phyloP scores from a whole-genome alignment of 2,113 vertebrate species.

The Pedetes capensis region DNA sequence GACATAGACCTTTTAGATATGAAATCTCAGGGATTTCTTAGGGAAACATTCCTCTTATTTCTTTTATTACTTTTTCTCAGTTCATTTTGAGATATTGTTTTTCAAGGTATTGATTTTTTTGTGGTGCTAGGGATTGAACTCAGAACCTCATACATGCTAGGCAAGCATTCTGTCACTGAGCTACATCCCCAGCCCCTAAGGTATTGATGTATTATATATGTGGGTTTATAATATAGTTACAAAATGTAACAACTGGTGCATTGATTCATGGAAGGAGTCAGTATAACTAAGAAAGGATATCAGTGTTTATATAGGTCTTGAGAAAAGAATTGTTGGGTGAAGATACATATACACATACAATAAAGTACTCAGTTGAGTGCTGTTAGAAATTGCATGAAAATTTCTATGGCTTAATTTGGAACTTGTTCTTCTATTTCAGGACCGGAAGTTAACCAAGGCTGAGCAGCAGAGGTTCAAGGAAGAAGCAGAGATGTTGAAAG shows the following conservation, averaged over 20 bases:
- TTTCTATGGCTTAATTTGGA: conserved; percentile 42
- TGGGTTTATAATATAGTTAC: not conserved
- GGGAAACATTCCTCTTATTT: not conserved
- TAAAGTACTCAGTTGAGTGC: not conserved
- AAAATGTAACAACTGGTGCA: not conserved
- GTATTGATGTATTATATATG: not conserved
- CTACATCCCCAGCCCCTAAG: not conserved
- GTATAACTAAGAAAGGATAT: not conserved
- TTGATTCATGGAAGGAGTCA: not conserved
- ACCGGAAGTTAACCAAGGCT: conserved; percentile 93
- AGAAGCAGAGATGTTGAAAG: conserved; percentile 96
- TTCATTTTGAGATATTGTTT: conserved; percentile 26
- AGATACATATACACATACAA: not conserved
- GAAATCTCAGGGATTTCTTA: conserved; percentile 25
- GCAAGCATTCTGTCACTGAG: not conserved
- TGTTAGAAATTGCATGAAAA: conserved; percentile 21
- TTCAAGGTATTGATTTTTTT: not conserved
- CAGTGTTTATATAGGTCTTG: conserved; percentile 19
- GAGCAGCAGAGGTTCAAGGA: conserved; percentile 96
- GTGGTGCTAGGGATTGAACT: not conserved
- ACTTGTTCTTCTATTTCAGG: conserved; percentile 80
- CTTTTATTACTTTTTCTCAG: conserved; percentile 42
- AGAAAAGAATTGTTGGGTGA: conserved; percentile 13
- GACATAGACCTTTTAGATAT: not conserved
- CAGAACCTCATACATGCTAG: not conserved